Evolutionary conservation across 2,797 vertebrate species (phyloP).

Genomic region (Acrossocheilus wenchowensis): DNA sequence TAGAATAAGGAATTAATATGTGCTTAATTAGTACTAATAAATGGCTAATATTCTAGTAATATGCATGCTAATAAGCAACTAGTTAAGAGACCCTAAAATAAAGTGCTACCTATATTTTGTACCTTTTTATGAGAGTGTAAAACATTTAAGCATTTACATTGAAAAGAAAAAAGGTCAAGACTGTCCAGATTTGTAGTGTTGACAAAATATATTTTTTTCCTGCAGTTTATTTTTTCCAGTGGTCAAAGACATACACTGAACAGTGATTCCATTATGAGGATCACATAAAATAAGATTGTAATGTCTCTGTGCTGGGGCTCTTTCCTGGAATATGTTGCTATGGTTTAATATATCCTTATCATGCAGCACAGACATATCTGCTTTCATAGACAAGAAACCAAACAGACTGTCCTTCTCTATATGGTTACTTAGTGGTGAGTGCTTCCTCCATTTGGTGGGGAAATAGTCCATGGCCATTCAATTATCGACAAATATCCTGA

Average conservation of each 20-base stretch:
- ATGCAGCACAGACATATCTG: constrained; percentile 40
- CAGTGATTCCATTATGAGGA: background rate
- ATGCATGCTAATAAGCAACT: too few species aligned
- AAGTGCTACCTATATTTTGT: too few species aligned
- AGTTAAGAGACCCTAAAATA: too few species aligned
- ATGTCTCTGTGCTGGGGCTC: background rate
- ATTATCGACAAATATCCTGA: constrained; percentile 58
- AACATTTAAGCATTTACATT: background rate
- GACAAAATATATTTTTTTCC: background rate
- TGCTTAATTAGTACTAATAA: too few species aligned
- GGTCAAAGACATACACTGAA: background rate
- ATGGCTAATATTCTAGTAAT: too few species aligned
- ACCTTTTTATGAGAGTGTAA: background rate
- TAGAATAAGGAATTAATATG: too few species aligned
- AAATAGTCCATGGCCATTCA: constrained; percentile 56
- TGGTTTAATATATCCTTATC: constrained; percentile 35
- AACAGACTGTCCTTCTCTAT: constrained; percentile 41
- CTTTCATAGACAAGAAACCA: constrained; percentile 32
- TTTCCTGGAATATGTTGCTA: constrained; percentile 29
- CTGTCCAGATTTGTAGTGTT: background rate
- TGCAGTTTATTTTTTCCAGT: background rate
- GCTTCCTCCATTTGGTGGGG: constrained; percentile 46
- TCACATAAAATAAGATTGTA: constrained; percentile 1
- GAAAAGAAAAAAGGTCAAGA: background rate
- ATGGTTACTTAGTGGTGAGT: constrained; percentile 46